These are phyloP conservation scores for Crotalus helleri DNA, from an alignment of 2,113 vertebrate genomes.

Conservation along the genomic window DNA sequence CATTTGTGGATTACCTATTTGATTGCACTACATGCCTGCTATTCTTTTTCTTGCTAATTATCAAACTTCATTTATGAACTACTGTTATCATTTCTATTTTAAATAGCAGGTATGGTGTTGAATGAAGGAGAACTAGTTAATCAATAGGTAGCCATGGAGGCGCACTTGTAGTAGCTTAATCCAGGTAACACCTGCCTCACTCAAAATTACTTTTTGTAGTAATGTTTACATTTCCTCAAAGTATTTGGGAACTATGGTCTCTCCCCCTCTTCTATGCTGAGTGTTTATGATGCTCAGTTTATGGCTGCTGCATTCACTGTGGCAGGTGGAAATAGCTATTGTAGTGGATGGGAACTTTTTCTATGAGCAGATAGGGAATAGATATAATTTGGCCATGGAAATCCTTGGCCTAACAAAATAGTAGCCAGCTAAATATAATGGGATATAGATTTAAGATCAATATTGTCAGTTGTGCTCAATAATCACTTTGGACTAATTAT, in stretches of 20 bases:
- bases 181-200: not conserved
- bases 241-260: not conserved
- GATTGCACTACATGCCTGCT: too few species aligned
- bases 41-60: not conserved
- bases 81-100: not conserved
- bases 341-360: not conserved
- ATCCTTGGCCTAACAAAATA: not conserved
- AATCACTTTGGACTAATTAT: not conserved
- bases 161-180: not conserved
- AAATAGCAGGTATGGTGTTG: not conserved
- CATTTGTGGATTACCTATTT: not conserved
- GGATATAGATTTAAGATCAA: not conserved
- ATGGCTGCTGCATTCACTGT: not conserved
- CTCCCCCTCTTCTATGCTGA: not conserved
- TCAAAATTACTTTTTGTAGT: not conserved
- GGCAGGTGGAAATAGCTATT: not conserved
- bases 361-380: not conserved
- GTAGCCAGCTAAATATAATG: not conserved
- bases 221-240: not conserved
- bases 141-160: not conserved
- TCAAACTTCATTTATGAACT: not conserved
- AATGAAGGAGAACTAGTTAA: not conserved
- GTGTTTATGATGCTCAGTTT: not conserved
- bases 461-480: not conserved
- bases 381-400: not conserved